phyloP scores from a whole-genome alignment of 2,113 vertebrate genomes.

The Phoenicopterus ruber region DNA sequence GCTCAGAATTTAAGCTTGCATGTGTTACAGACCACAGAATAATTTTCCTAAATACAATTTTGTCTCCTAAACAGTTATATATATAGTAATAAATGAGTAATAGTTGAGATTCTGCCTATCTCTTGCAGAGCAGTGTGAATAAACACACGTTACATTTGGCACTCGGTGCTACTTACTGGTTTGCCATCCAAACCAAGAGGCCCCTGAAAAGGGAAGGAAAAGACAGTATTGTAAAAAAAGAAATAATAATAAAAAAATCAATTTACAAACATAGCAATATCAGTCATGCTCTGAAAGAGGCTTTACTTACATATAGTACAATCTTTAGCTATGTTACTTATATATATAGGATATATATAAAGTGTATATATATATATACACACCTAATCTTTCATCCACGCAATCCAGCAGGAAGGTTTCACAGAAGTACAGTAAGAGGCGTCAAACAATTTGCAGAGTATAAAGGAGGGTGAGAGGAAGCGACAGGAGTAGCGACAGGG shows the following conservation, averaged over 20 bases:
- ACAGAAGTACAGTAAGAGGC: background rate
- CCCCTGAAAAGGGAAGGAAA: conserved; percentile 76
- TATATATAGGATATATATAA: background rate
- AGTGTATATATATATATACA: background rate
- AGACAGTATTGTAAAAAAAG: background rate
- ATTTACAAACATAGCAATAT: background rate
- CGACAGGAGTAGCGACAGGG: conserved; percentile 26
- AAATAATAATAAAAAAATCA: background rate
- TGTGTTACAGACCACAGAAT: background rate
- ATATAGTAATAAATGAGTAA: background rate
- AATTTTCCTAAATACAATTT: background rate
- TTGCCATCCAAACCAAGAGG: conserved; percentile 95
- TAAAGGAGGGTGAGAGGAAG: background rate
- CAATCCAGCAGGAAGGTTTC: conserved; percentile 13
- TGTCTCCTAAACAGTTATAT: background rate
- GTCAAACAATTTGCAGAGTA: background rate
- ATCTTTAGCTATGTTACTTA: background rate
- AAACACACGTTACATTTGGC: background rate
- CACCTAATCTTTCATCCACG: conserved; percentile 16
- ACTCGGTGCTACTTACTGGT: conserved; percentile 83
- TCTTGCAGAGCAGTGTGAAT: background rate
- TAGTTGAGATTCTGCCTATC: background rate
- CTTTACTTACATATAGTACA: background rate
- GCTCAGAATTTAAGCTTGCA: background rate
- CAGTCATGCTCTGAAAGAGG: conserved; percentile 12